phyloP scores from a whole-genome alignment of 2,113 vertebrate species.

The Labrus mixtus region DNA sequence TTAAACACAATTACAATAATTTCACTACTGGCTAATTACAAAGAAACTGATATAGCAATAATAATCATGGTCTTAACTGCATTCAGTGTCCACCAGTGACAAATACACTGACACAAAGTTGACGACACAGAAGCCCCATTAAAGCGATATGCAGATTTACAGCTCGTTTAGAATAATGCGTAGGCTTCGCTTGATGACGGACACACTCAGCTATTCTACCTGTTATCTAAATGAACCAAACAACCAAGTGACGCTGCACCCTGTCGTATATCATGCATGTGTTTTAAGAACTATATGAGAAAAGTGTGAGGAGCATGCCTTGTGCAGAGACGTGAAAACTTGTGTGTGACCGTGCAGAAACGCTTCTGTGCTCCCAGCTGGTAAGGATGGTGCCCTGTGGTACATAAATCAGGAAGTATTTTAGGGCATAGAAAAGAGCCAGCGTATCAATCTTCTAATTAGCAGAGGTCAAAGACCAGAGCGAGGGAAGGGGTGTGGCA shows the following conservation, averaged over 20 bases:
- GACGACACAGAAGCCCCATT: constrained; percentile 47
- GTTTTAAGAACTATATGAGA: constrained; percentile 22
- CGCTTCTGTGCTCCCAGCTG: constrained; percentile 38
- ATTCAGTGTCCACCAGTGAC: constrained; percentile 39
- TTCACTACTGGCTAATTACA: constrained; percentile 31
- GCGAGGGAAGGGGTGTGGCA: constrained; percentile 14
- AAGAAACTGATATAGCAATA: constrained; percentile 24
- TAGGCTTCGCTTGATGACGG: not conserved
- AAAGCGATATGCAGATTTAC: constrained; percentile 30
- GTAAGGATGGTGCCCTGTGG: constrained; percentile 25
- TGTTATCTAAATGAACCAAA: constrained; percentile 38
- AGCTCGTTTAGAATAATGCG: constrained; percentile 5
- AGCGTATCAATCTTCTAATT: constrained; percentile 57
- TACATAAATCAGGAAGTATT: constrained; percentile 24
- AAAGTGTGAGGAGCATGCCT: constrained; percentile 39
- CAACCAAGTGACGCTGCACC: constrained; percentile 9
- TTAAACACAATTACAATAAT: constrained; percentile 41
- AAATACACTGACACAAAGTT: constrained; percentile 30
- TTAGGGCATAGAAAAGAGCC: constrained; percentile 42
- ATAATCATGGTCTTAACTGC: constrained; percentile 19
- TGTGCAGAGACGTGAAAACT: constrained; percentile 33
- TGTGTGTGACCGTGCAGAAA: constrained; percentile 28
- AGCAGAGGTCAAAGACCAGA: constrained; percentile 42
- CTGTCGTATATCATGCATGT: constrained; percentile 35
- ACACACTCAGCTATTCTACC: constrained; percentile 2